A percentile compares a stretch with the other conserved stretches of the same genome.
phyloP scores from a whole-genome alignment of 2,797 vertebrate species.

The Cetoscarus ocellatus region DNA sequence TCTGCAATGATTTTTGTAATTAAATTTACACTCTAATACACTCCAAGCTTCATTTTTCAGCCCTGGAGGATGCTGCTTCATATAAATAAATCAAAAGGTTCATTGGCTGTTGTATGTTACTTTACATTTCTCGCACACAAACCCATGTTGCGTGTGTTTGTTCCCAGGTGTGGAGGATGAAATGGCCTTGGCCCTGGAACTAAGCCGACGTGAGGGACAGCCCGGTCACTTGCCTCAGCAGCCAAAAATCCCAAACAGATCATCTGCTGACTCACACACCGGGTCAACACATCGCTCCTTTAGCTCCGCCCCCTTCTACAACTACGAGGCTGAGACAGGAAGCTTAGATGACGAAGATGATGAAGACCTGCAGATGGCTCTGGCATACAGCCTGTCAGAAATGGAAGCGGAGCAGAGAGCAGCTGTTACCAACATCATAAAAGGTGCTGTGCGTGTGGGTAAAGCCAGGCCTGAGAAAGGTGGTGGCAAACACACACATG shows the following conservation, averaged over 20 bases:
- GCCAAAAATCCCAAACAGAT: slow-evolving; percentile 60
- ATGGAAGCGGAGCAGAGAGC: slow-evolving; percentile 93
- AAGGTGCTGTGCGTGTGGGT: slow-evolving; percentile 80
- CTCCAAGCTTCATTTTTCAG: no score
- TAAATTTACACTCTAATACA: no score
- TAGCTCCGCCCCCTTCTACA: slow-evolving; percentile 85
- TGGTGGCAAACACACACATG: slow-evolving; percentile 11
- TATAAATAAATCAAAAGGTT: no score
- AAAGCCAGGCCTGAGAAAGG: slow-evolving; percentile 18
- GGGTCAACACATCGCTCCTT: slow-evolving; percentile 74
- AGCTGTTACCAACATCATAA: slow-evolving; percentile 79
- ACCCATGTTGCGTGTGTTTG: slow-evolving; percentile 20
- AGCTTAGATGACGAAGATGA: slow-evolving; percentile 84
- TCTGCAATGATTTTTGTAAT: no score
- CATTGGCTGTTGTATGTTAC: no score
- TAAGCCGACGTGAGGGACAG: slow-evolving; percentile 91
- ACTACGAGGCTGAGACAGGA: slow-evolving; percentile 37
- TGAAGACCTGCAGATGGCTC: slow-evolving; percentile 96
- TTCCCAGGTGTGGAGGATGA: slow-evolving; percentile 92
- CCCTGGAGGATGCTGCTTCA: no score
- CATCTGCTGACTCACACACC: slow-evolving; percentile 64
- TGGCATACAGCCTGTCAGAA: slow-evolving; percentile 98
- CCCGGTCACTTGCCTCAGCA: slow-evolving; percentile 46
- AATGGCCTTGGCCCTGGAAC: slow-evolving; percentile 93
- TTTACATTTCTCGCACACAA: no score